These are phyloP conservation scores for Bombus difficillimus DNA, from an alignment of 1,140 invertebrate genomes.

Conservation along the genomic window DNA sequence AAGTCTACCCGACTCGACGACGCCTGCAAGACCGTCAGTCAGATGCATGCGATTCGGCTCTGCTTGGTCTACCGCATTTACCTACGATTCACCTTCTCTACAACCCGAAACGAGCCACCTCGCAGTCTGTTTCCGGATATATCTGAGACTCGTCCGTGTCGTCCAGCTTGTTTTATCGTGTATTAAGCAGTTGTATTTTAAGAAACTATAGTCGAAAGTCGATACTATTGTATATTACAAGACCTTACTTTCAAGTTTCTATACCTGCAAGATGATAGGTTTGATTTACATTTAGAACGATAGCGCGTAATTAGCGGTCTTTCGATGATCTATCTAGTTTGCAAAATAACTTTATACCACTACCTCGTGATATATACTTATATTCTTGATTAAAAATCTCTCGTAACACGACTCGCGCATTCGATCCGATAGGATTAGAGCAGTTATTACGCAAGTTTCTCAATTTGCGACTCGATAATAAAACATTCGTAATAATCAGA, in stretches of 20 bases:
- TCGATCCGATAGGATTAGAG: neutral
- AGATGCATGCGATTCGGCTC: constrained; percentile 64
- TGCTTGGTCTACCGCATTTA: constrained; percentile 55
- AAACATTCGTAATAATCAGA: neutral
- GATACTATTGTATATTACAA: fast-evolving
- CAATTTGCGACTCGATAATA: neutral
- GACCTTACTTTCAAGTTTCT: too few relatives aligned
- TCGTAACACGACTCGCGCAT: neutral
- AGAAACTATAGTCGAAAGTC: too few relatives aligned
- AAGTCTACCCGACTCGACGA: constrained; percentile 49
- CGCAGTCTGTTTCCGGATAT: neutral
- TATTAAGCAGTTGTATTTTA: too few relatives aligned
- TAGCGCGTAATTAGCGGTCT: too few relatives aligned
- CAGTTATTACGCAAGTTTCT: neutral
- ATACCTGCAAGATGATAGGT: too few relatives aligned
- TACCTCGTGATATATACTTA: neutral
- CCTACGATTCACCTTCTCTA: constrained; percentile 46
- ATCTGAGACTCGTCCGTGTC: neutral
- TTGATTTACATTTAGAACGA: too few relatives aligned
- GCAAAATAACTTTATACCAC: too few relatives aligned
- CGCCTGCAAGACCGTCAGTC: constrained; percentile 75
- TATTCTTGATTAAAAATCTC: neutral
- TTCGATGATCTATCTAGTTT: too few relatives aligned
- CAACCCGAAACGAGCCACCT: constrained; percentile 36
- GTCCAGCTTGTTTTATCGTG: neutral